Conservation (phyloP, 1,140 invertebrate species). For the Bicyclus anynana region DNA sequence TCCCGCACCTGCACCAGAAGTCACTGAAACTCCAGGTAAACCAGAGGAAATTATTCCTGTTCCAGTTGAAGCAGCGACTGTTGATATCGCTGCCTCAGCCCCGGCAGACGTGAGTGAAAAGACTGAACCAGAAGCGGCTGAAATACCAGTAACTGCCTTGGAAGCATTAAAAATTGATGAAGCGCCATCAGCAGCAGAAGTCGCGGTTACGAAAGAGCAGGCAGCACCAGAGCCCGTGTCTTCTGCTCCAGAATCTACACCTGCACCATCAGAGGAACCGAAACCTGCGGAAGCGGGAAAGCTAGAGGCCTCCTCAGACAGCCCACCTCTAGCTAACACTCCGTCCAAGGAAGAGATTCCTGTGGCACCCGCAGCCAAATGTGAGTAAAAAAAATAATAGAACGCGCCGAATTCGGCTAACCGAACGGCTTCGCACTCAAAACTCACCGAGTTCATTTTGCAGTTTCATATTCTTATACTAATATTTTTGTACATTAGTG, state of each 20-base stretch:
- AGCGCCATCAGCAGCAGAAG: neutral
- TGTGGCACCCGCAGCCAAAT: conserved; percentile 54
- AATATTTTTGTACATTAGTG: conserved; percentile 56
- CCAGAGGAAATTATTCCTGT: conserved; percentile 26
- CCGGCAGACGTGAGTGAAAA: conserved; percentile 3
- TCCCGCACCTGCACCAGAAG: conserved; percentile 21
- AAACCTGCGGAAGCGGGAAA: conserved; percentile 40
- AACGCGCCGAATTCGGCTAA: conserved; percentile 35
- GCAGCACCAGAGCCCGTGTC: neutral
- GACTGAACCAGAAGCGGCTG: conserved; percentile 9
- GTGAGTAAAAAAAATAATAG: conserved; percentile 50
- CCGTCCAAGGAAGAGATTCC: conserved; percentile 59
- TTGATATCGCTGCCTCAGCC: conserved; percentile 8
- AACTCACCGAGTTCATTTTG: conserved; percentile 70
- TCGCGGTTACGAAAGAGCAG: neutral
- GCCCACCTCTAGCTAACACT: conserved; percentile 60
- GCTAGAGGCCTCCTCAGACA: conserved; percentile 40
- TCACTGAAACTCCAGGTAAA: conserved; percentile 26
- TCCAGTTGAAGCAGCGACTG: conserved; percentile 11
- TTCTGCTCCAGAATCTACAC: neutral
- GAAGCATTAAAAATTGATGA: conserved; percentile 22
- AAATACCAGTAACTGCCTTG: conserved; percentile 17
- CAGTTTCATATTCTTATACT: conserved; percentile 69
- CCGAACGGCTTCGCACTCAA: conserved; percentile 66
- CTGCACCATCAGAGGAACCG: neutral